Conservation (phyloP, 2,113 vertebrate genomes). For the Campylorhamphus procurvoides region DNA sequence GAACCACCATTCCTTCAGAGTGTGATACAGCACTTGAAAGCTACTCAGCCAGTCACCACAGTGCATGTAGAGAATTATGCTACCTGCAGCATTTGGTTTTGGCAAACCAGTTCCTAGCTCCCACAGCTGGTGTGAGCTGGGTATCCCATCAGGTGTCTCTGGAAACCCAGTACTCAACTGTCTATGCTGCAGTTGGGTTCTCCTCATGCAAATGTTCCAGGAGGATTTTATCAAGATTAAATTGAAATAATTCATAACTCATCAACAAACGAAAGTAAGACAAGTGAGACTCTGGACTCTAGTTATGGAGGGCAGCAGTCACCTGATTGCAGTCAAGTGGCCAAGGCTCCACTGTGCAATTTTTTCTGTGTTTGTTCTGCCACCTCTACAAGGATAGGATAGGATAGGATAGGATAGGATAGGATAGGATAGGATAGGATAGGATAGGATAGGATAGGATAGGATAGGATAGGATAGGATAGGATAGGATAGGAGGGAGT, state of each 20-base stretch:
- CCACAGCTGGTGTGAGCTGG: background rate
- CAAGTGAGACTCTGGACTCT: background rate
- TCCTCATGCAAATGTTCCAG: background rate
- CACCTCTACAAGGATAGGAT: background rate
- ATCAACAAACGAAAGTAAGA: fast-evolving
- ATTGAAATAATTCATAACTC: background rate
- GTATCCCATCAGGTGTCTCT: background rate
- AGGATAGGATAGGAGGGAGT: background rate
- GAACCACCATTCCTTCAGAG: background rate
- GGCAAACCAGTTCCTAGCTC: background rate
- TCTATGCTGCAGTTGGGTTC: background rate
- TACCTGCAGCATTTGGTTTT: background rate
- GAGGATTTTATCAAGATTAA: background rate
- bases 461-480: background rate
- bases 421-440: background rate
- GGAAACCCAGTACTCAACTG: background rate
- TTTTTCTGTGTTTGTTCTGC: background rate
- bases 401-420: background rate
- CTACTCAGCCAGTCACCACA: background rate
- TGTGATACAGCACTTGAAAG: background rate
- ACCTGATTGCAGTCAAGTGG: background rate
- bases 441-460: background rate
- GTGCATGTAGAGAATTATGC: background rate
- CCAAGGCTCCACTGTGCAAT: background rate
- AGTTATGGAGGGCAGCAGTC: background rate